A percentile compares a stretch with the other conserved stretches of the same genome.
phyloP scores from a whole-genome alignment of 2,797 vertebrate genomes.

The Notoglanidium macrostoma region DNA sequence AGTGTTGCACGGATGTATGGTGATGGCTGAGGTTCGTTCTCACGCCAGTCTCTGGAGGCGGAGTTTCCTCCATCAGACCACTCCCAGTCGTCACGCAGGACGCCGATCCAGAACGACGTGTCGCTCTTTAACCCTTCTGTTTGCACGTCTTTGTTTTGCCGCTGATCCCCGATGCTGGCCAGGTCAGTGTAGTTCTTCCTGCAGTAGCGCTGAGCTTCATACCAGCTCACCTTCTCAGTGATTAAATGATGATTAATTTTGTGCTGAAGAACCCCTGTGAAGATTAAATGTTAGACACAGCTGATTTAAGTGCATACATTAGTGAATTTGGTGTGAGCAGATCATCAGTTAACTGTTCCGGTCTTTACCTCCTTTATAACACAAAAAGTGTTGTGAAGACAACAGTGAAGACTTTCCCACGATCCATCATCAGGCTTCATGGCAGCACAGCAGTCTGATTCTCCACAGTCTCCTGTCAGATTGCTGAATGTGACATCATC shows the following conservation, averaged over 20 bases:
- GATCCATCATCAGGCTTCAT: background rate
- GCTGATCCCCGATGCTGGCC: background rate
- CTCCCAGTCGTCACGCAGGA: slow-evolving; percentile 19
- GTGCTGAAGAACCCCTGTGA: background rate
- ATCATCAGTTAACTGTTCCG: background rate
- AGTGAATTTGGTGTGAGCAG: background rate
- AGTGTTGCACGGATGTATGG: background rate
- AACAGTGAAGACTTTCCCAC: slow-evolving; percentile 4
- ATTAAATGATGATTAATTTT: slow-evolving; percentile 23
- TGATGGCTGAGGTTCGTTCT: background rate
- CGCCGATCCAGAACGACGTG: slow-evolving; percentile 62
- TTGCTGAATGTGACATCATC: background rate
- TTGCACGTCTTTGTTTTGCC: background rate
- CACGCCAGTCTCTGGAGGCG: slow-evolving; percentile 14
- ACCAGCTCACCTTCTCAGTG: slow-evolving; percentile 35
- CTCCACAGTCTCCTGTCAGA: background rate
- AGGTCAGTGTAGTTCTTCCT: slow-evolving; percentile 8
- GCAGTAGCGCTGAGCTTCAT: slow-evolving; percentile 61
- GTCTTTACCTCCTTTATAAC: slow-evolving; percentile 24
- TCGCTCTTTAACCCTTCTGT: rapidly evolving
- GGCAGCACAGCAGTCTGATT: background rate
- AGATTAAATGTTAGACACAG: background rate
- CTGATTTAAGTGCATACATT: background rate
- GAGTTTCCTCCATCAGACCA: slow-evolving; percentile 51
- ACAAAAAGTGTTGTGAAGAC: no score